phyloP scores from a whole-genome alignment of 2,113 vertebrate genomes.

The Cyanoliseus patagonus region DNA sequence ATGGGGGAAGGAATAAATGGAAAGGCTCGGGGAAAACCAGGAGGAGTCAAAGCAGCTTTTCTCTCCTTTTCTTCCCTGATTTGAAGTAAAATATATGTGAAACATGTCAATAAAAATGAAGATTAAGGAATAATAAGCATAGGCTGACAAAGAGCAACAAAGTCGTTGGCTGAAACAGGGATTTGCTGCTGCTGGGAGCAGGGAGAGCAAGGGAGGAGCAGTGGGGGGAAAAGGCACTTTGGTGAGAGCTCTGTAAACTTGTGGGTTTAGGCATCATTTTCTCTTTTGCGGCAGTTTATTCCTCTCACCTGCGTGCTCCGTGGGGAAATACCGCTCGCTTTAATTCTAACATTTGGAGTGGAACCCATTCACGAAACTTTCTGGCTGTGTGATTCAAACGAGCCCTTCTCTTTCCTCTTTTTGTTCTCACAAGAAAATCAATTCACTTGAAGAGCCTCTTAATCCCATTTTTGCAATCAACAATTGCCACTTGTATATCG shows the following conservation, averaged over 20 bases:
- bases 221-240: not conserved
- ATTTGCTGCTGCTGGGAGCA: not conserved
- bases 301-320: slow-evolving; percentile 77
- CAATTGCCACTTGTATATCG: slow-evolving; percentile 98
- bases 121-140: not conserved
- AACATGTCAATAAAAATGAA: not conserved
- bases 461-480: slow-evolving; percentile 99
- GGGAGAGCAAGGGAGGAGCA: not conserved
- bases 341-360: slow-evolving; percentile 90
- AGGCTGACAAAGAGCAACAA: not conserved
- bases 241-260: not conserved
- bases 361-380: slow-evolving; percentile 93
- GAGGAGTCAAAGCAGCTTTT: not conserved
- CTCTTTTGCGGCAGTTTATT: slow-evolving; percentile 67
- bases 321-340: slow-evolving; percentile 88
- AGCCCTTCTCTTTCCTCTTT: slow-evolving; percentile 83
- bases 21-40: not conserved
- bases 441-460: slow-evolving; percentile 99
- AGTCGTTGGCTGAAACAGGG: not conserved
- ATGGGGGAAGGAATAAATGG: not conserved
- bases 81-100: not conserved
- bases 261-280: slow-evolving; percentile 34
- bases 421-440: slow-evolving; percentile 99
- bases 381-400: slow-evolving; percentile 92
- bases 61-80: not conserved